phyloP scores from a whole-genome alignment of 2,113 vertebrate species.

The Bagarius yarrelli region DNA sequence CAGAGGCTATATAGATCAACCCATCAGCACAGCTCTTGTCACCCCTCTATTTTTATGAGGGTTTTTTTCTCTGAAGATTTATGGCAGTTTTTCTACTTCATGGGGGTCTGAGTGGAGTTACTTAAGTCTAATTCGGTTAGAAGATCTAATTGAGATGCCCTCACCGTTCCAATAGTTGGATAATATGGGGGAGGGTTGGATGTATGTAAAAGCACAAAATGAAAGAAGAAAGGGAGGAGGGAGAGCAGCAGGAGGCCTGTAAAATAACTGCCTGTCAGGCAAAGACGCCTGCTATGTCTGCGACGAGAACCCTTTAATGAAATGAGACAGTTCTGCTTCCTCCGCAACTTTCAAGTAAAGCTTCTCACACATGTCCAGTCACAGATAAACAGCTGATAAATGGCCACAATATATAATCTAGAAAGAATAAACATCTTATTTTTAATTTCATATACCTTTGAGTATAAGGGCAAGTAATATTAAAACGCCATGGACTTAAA shows the following conservation, averaged over 20 bases:
- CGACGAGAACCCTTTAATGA: constrained; percentile 43
- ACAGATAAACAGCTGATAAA: constrained; percentile 44
- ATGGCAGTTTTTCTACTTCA: constrained; percentile 50
- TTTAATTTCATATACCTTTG: constrained; percentile 43
- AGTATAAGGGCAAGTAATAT: constrained; percentile 13
- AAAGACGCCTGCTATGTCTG: constrained; percentile 42
- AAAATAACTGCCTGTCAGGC: constrained; percentile 44
- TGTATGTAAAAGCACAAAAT: constrained; percentile 38
- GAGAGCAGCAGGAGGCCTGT: constrained; percentile 36
- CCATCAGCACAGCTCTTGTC: constrained; percentile 50
- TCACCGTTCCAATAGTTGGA: constrained; percentile 29
- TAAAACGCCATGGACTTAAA: constrained; percentile 23
- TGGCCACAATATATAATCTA: constrained; percentile 42
- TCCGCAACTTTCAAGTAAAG: constrained; percentile 1
- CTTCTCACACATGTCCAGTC: constrained; percentile 30
- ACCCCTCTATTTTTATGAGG: constrained; percentile 49
- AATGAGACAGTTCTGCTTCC: constrained; percentile 45
- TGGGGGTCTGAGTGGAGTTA: constrained; percentile 48
- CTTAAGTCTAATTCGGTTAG: constrained; percentile 48
- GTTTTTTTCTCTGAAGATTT: constrained; percentile 46
- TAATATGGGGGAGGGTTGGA: constrained; percentile 19
- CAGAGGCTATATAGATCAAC: constrained; percentile 45
- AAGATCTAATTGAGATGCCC: constrained; percentile 49
- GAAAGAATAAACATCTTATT: constrained; percentile 33
- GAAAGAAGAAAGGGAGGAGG: constrained; percentile 15